Percentiles rank a stretch among this genome's conserved stretches.
Evolutionary conservation across 2,113 vertebrate species (phyloP).

Genomic region (Spea bombifrons): DNA sequence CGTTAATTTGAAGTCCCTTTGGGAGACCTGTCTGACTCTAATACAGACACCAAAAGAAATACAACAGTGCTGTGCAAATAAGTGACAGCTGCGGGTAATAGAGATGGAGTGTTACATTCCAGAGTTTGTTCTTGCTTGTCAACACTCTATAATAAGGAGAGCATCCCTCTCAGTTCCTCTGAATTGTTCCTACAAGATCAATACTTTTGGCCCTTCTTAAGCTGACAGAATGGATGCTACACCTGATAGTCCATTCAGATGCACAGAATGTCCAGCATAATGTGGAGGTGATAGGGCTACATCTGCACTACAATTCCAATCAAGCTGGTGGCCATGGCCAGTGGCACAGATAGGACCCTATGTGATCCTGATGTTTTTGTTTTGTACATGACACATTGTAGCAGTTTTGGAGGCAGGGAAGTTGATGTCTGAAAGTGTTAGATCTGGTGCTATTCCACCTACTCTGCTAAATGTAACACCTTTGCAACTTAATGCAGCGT

Average conservation of each 20-base stretch:
- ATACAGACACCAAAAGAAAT: not conserved
- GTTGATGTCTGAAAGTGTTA: no score
- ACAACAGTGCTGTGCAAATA: not conserved
- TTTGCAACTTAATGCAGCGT: no score
- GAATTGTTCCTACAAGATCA: not conserved
- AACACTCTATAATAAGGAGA: not conserved
- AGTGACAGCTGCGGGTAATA: not conserved
- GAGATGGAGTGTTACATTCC: constrained; percentile 1
- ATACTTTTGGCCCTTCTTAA: not conserved
- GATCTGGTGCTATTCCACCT: no score
- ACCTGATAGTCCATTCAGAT: not conserved
- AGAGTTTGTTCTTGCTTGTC: not conserved
- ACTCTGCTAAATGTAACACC: no score
- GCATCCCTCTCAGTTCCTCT: not conserved
- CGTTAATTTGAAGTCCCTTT: not conserved
- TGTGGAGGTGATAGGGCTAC: no score
- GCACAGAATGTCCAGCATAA: no score
- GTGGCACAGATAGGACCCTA: no score
- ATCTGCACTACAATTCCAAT: no score
- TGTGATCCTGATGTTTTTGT: no score
- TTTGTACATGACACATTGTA: no score
- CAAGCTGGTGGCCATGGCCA: no score
- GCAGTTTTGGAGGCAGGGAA: no score
- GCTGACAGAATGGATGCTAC: not conserved
- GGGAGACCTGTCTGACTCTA: not conserved